Evolutionary conservation across 2,797 vertebrate species (phyloP).

Genomic region (Rousettus madagascariensis): DNA sequence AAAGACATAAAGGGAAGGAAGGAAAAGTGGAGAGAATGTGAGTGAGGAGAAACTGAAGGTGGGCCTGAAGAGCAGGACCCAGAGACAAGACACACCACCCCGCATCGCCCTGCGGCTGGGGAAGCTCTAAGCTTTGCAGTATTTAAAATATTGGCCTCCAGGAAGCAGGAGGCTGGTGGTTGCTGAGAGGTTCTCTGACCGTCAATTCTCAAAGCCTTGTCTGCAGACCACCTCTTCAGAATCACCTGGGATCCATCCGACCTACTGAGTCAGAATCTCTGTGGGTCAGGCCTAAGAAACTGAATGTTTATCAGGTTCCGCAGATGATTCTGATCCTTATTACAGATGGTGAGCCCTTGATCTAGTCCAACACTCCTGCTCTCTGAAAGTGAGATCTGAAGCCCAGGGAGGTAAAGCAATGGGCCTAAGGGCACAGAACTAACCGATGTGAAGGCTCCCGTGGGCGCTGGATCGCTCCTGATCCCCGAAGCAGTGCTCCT

Average conservation of each 20-base stretch:
- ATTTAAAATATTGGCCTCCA: neutral
- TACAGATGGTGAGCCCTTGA: neutral
- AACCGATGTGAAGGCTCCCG: neutral
- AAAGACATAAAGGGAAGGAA: neutral
- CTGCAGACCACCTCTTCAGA: neutral
- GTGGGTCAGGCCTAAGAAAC: neutral
- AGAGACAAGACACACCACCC: neutral
- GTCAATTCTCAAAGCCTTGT: neutral
- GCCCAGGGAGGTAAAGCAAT: slow-evolving; percentile 12
- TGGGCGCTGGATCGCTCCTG: neutral
- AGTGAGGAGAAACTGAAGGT: neutral
- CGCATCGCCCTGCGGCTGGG: fast-evolving
- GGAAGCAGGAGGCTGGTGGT: neutral
- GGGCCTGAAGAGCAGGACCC: neutral
- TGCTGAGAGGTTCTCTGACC: neutral
- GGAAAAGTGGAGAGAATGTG: neutral
- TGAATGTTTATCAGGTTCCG: neutral
- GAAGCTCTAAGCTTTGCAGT: neutral
- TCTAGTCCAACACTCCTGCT: neutral
- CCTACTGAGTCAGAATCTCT: neutral
- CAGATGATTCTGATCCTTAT: neutral
- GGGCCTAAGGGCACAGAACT: neutral
- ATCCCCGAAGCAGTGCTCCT: neutral
- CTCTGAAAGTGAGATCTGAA: neutral
- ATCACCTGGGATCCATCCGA: neutral